These are phyloP conservation scores for Distichodus sexfasciatus DNA, from an alignment of 2,797 vertebrate genomes.

Conservation along the genomic window DNA sequence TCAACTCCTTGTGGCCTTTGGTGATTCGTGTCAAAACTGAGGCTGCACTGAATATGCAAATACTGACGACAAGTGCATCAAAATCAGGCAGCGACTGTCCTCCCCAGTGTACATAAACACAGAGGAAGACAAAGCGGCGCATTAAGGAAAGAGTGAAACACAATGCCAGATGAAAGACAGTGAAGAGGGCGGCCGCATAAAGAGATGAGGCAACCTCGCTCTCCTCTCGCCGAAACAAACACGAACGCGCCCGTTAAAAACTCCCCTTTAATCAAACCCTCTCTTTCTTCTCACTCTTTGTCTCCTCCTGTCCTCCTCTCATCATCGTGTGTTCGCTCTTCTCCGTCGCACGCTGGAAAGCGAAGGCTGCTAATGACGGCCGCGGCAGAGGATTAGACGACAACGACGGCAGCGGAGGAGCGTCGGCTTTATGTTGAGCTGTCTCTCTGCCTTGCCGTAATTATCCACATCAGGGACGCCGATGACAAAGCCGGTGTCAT, in stretches of 20 bases:
- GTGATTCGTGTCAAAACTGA: constrained; percentile 5
- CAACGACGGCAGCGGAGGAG: too few species aligned
- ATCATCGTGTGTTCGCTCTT: constrained; percentile 23
- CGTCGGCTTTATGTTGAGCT: neutral
- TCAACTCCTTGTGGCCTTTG: constrained; percentile 12
- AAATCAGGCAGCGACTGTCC: constrained; percentile 20
- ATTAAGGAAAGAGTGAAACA: constrained; percentile 6
- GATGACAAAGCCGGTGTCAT: constrained; percentile 1
- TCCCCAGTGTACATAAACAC: constrained; percentile 1
- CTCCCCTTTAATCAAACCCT: constrained; percentile 34
- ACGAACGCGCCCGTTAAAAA: neutral
- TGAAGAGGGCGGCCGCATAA: neutral
- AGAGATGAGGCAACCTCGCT: constrained; percentile 1
- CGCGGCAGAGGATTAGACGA: constrained; percentile 15
- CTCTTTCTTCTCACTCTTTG: constrained; percentile 30
- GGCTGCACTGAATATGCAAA: constrained; percentile 6
- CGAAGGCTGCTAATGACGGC: constrained; percentile 28
- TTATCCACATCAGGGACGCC: neutral
- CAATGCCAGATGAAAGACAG: constrained; percentile 15
- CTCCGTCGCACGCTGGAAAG: constrained; percentile 9
- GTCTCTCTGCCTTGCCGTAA: constrained; percentile 11
- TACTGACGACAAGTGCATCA: constrained; percentile 31
- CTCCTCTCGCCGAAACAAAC: constrained; percentile 1
- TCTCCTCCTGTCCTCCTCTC: constrained; percentile 33
- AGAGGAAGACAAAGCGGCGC: neutral